Evolutionary conservation across 2,888 invertebrate species (phyloP).

Genomic region (Hydrotaea cyrtoneurina): DNA sequence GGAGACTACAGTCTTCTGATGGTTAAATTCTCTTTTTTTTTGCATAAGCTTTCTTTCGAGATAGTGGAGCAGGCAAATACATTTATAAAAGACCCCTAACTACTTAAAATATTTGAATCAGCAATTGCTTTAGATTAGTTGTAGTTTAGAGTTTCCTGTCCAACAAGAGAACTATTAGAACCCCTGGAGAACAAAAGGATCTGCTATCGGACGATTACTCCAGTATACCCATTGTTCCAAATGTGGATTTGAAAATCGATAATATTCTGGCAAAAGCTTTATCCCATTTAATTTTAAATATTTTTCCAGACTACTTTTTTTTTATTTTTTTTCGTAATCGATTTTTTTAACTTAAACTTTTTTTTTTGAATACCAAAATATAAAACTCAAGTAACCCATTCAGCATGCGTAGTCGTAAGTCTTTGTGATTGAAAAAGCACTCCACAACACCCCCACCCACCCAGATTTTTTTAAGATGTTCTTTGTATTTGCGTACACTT

Average conservation of each 20-base stretch:
- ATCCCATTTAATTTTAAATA: background rate
- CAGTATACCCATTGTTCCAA: too few species aligned
- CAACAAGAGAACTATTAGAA: too few species aligned
- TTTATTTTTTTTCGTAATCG: background rate
- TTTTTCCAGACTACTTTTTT: background rate
- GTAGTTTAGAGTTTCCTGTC: too few species aligned
- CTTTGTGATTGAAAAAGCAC: slow-evolving; percentile 50
- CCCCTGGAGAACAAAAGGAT: too few species aligned
- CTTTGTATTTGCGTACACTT: slow-evolving; percentile 19
- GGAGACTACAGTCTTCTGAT: too few species aligned
- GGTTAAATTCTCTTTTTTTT: too few species aligned
- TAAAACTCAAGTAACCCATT: slow-evolving; percentile 1
- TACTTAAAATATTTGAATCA: too few species aligned
- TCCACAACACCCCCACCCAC: background rate
- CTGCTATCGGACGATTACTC: too few species aligned
- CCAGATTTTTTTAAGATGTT: slow-evolving; percentile 12
- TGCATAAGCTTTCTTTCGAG: too few species aligned
- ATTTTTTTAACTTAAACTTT: slow-evolving; percentile 1
- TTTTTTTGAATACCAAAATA: slow-evolving; percentile 1
- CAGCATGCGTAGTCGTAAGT: slow-evolving; percentile 56
- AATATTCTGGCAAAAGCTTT: background rate
- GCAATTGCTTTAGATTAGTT: too few species aligned
- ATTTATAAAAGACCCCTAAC: too few species aligned
- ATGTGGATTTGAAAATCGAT: background rate
- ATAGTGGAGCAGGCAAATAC: too few species aligned